These are phyloP conservation scores for Papilio gigon DNA, from an alignment of 2,888 invertebrate genomes.

Conservation along the genomic window DNA sequence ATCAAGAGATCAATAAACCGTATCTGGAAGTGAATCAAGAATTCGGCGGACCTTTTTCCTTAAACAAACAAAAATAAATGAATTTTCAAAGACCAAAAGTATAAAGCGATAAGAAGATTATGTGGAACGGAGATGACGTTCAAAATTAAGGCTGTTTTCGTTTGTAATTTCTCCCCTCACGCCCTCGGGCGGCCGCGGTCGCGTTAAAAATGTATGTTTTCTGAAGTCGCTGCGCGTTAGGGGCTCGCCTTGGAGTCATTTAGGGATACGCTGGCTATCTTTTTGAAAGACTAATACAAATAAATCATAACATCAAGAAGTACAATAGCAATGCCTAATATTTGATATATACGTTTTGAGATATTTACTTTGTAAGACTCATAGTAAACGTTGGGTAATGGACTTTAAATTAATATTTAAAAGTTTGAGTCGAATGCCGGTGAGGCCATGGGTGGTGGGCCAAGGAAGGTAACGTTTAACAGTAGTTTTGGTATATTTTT, in stretches of 20 bases:
- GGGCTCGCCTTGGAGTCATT: conserved; percentile 65
- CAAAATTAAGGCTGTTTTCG: conserved; percentile 83
- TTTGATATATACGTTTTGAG: not conserved
- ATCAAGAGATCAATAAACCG: conserved; percentile 62
- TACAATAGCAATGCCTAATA: not conserved
- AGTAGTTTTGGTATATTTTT: not conserved
- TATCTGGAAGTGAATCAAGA: conserved; percentile 55
- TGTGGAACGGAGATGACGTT: conserved; percentile 82
- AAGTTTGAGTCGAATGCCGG: no score
- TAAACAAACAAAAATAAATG: conserved; percentile 82
- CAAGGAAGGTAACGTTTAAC: no score
- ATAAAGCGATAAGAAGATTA: conserved; percentile 82
- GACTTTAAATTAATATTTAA: not conserved
- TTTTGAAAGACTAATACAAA: conserved; percentile 25
- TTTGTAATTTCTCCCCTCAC: conserved; percentile 80
- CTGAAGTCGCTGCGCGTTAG: conserved; percentile 58
- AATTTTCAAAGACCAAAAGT: conserved; percentile 81
- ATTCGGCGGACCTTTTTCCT: conserved; percentile 66
- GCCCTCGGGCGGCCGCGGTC: conserved; percentile 63
- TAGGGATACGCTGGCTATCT: conserved; percentile 42
- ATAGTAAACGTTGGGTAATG: not conserved
- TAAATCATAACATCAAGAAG: conserved; percentile 17
- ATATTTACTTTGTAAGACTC: conserved; percentile 12
- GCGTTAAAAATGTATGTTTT: conserved; percentile 80
- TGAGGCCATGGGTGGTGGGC: no score